Evolutionary conservation across 2,888 invertebrate genomes (phyloP).

Genomic region (Notodonta ziczac): DNA sequence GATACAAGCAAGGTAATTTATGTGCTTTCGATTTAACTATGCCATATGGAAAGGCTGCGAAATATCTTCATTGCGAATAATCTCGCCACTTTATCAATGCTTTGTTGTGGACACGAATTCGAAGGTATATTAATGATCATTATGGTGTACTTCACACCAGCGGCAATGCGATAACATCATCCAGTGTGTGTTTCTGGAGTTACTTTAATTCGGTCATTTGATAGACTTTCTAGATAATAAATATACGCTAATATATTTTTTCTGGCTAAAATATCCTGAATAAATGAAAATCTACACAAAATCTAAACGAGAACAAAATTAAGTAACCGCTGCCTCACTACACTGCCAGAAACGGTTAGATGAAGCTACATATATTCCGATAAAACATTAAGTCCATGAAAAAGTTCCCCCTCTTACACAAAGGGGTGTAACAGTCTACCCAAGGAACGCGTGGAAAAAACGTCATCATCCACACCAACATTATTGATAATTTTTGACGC

Average conservation of each 20-base stretch:
- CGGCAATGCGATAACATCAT: not conserved
- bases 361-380: too few relatives aligned
- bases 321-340: too few relatives aligned
- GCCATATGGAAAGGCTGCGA: not conserved
- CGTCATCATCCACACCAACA: too few relatives aligned
- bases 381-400: too few relatives aligned
- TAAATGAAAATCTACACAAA: too few relatives aligned
- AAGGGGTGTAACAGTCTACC: too few relatives aligned
- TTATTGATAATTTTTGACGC: too few relatives aligned
- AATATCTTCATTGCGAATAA: not conserved
- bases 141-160: not conserved
- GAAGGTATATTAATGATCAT: not conserved
- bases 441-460: too few relatives aligned
- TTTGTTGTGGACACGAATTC: not conserved
- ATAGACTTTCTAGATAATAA: not conserved
- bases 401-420: too few relatives aligned
- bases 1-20: not conserved
- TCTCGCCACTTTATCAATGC: conserved; percentile 1
- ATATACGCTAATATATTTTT: not conserved
- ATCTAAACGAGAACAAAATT: too few relatives aligned
- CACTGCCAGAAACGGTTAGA: too few relatives aligned
- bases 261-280: too few relatives aligned
- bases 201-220: not conserved
- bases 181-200: not conserved
- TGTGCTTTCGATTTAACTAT: conserved; percentile 1